Base-by-base conservation (phyloP, 2,888 invertebrate species). In the Parnassius smintheus region DNA sequence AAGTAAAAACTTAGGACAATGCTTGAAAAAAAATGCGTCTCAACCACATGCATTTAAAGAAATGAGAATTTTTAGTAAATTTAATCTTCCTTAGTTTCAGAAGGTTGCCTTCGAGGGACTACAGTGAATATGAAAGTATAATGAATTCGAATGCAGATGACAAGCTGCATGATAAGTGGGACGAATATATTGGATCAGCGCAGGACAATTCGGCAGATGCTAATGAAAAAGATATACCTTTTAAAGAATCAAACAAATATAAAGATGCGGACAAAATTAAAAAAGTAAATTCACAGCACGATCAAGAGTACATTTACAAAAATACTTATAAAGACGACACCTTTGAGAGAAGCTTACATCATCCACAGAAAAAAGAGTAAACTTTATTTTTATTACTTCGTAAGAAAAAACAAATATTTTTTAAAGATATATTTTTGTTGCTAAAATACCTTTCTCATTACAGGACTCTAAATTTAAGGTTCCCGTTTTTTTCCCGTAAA, bases 401-500 rank as follows among this genome's bases (percentile, higher is more conserved):
- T 22, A 22, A n/a, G 11, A 2, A 18, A 50, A 13, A 41, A 42
- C 41, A 41, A 18, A 35, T 7, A 18, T 18, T 18, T 18, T 18
- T 45, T 59, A 53, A 54, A 51, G 46, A 35, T 22, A 59, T 52
- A 56, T 56, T 56, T 60, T 59, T 58, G 50, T 62, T 65, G 41
- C 35, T 62, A 58, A 56, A 46, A 46, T 2, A 35, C 25, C 52
- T 70, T 56, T 80, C 81, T 58, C 75, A n/a, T 63, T 63, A 18
- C 62, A 88, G 86, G 62, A 66, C 76, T 1, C 75, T 81, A 42
- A 66, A 72, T n/a, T 73, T 83, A 68, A 85, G 73, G 70, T 68
- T 88, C 66, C 88, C 88, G 78, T 87, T 86, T 86, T 88, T 88
- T 85, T 86, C 79, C 80, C 85, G 68, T 85, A 78, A 80, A 13